Conservation (phyloP, 2,888 invertebrate genomes). For the Xylota sylvarum region DNA sequence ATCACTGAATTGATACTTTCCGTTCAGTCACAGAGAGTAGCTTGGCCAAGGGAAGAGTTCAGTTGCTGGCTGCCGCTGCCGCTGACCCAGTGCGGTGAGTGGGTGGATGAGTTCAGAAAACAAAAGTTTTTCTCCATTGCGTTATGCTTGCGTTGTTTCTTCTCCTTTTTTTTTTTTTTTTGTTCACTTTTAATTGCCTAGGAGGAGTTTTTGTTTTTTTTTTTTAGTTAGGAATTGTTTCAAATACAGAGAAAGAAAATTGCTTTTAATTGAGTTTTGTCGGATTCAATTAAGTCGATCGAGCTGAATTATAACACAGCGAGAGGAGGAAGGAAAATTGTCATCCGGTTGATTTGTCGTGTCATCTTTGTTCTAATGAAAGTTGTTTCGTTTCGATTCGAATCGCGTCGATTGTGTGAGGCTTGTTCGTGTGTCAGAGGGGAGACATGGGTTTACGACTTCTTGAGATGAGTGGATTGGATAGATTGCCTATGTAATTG, state of each 20-base stretch:
- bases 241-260: conserved; percentile 36
- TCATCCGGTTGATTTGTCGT: conserved; percentile 43
- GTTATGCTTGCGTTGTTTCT: not conserved
- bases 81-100: conserved; percentile 35
- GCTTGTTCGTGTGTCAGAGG: not conserved
- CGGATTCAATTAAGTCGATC: conserved; percentile 65
- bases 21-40: conserved; percentile 43
- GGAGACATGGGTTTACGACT: conserved; percentile 24
- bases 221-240: conserved; percentile 23
- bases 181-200: conserved; percentile 64
- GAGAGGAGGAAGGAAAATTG: conserved; percentile 19
- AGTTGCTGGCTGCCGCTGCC: not conserved
- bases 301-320: conserved; percentile 37
- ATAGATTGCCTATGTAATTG: conserved; percentile 50
- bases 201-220: conserved; percentile 34
- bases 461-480: conserved; percentile 29
- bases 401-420: not conserved
- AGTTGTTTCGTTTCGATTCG: conserved; percentile 26
- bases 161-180: conserved; percentile 15
- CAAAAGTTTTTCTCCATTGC: conserved; percentile 32
- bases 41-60: conserved; percentile 20
- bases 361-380: conserved; percentile 41
- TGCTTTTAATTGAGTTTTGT: conserved; percentile 71
- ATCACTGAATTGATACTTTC: conserved; percentile 76
- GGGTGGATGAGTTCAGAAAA: conserved; percentile 56